Evolutionary conservation across 92 coral and sea anemone species (phyloP), one percentile per base, ranked within the genome.

Genomic region (Phenganax subtilis): DNA sequence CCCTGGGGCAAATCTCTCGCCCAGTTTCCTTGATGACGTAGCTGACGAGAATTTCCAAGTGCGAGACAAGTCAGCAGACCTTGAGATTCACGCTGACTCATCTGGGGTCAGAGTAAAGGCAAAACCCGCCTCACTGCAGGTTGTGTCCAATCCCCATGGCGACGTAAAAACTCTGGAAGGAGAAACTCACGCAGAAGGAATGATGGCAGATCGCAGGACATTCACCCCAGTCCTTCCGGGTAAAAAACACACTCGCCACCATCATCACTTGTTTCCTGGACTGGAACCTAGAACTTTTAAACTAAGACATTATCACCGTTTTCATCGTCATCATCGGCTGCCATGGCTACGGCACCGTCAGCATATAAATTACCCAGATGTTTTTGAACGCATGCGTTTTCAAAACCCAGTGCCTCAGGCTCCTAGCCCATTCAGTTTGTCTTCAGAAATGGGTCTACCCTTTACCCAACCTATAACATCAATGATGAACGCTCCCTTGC

Each of bases 121-220:
- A 31, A 96, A 96, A 82, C 99, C 99, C 37, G 99, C 99, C 28
- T 96, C 99, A 12, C 90, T 96, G 17, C 99, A 96, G 88, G 99
- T 96, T 53, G 99, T 96, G 58, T 96, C 99, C 25, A 96, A 97
- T 66, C 99, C 99, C 16, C 97, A 93, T 72, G 85, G 83, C 68
- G 44, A n/a, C 2, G 44, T 64, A 9, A 79, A 79, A 51, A 79
- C 83, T 14, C 74, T 79, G 10, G 59, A 74, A 7, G 83, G 83
- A 7, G 83, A 79, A 52, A 79, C 83, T 0, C 73, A 64, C 31
- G 25, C 55, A n/a, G 30, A 63, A 15, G 83, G 83, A 4, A 52
- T 79, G 62, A 25, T 55, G 4, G 74, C 83, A 44, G 83, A 79
- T 10, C 72, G 83, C 0, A 47, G 83, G 17, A 79, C 83, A 37